Evolutionary conservation across 92 coral and sea anemone genomes (phyloP).

Genomic region (Muricea muricata): DNA sequence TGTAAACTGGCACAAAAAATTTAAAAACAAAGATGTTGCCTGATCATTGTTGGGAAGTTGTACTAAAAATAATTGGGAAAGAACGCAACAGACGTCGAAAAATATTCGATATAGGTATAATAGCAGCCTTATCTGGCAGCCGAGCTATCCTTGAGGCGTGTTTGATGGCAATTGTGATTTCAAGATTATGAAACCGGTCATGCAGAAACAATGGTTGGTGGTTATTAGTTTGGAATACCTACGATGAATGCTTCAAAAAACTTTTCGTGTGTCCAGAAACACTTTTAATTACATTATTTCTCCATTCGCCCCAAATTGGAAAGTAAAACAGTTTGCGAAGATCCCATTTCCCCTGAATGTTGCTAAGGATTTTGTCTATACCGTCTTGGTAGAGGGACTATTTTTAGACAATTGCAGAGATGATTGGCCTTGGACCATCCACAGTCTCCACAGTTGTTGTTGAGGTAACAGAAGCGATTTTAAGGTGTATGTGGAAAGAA

Average conservation of each 20-base stretch:
- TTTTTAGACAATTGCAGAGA: slow-evolving; percentile 44
- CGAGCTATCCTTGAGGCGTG: too few species aligned
- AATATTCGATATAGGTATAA: too few species aligned
- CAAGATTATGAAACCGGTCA: too few species aligned
- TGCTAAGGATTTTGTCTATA: slow-evolving; percentile 14
- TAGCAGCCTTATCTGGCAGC: too few species aligned
- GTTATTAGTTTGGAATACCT: slow-evolving; percentile 17
- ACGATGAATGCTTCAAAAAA: slow-evolving; percentile 24
- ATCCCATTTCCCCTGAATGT: slow-evolving; percentile 38
- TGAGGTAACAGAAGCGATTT: slow-evolving; percentile 34
- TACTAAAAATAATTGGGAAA: too few species aligned
- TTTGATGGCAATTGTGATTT: too few species aligned
- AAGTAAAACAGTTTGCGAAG: not conserved
- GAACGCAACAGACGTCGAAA: too few species aligned
- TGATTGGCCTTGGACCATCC: slow-evolving; percentile 43
- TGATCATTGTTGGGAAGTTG: too few species aligned
- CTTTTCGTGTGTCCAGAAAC: slow-evolving; percentile 7
- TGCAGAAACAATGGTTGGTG: slow-evolving; percentile 22
- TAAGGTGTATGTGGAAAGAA: slow-evolving; percentile 9
- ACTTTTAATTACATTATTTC: slow-evolving; percentile 24
- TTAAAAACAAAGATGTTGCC: too few species aligned
- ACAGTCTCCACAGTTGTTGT: slow-evolving; percentile 34
- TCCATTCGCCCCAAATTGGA: too few species aligned
- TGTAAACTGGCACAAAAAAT: too few species aligned
- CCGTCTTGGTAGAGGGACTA: slow-evolving; percentile 51